Percentiles rank a stretch among this genome's conserved stretches.
These are phyloP conservation scores for Antheraea yamamai DNA, from an alignment of 2,888 invertebrate species.

Conservation along the genomic window DNA sequence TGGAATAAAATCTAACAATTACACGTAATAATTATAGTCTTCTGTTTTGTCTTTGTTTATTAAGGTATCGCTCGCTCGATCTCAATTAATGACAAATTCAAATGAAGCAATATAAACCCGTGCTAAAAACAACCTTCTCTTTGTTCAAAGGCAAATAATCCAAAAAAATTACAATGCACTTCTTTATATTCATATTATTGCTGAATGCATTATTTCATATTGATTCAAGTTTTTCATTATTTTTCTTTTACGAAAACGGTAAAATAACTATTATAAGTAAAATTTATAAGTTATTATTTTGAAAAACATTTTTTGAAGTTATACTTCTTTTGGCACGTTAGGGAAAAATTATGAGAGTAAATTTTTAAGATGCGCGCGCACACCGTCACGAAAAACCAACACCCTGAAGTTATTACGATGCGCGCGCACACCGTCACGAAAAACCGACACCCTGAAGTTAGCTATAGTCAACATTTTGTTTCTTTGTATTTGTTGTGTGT, in stretches of 20 bases:
- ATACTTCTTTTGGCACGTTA: no score
- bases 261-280: not conserved
- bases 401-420: no score
- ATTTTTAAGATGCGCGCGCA: no score
- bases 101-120: not conserved
- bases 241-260: not conserved
- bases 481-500: no score
- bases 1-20: not conserved
- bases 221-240: not conserved
- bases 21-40: not conserved
- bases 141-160: not conserved
- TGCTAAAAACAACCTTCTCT: not conserved
- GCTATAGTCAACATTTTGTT: no score
- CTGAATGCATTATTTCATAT: not conserved
- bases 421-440: no score
- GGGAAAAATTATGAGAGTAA: no score
- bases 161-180: not conserved
- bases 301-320: no score
- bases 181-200: not conserved
- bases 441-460: no score
- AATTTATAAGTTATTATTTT: not conserved
- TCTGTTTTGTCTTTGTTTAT: not conserved
- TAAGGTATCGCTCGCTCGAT: not conserved
- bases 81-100: not conserved
- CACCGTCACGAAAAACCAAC: no score